Base-by-base conservation (phyloP, 2,888 invertebrate species). In the Sphaeridia pumilis region DNA sequence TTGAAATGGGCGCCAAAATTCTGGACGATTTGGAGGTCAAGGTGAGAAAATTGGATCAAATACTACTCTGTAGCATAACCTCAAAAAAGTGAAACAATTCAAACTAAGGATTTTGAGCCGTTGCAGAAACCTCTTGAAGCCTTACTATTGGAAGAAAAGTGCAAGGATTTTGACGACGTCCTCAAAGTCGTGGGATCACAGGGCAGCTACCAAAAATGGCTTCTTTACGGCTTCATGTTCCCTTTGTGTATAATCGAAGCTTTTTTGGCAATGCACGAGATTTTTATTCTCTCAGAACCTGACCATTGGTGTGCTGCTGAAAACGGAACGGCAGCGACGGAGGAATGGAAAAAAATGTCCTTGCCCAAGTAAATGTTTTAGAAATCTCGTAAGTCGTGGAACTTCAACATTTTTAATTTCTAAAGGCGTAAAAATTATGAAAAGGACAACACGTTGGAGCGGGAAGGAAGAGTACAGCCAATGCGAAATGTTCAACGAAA, bases 291-390 rank as follows among this genome's bases (percentile, higher is more conserved):
- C 5, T 46, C 24, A 4, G 34, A 26, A 12, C 46, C 46, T 3
- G 34, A 46, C 21, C 46, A 46, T 46, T 46, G 46, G 46, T 46
- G 46, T 26, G 31, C 27, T n/a, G 21, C 31, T 14, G 34, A 31
- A 4, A 35, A 31, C 20, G 31, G 24, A 22, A 14, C 41, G 7
- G 12, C 7, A 21, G 20, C 12, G n/a, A 46, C 35, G 7, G 21
- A 31, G 20, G 34, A 3, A 7, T 46, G 46, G 46, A 46, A 46
- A 22, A 46, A 46, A 10, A 10, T 34, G 2, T 31, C 46, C 24
- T 17, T 46, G 34, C 46, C 46, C 4, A 7, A 25, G 28, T 46
- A 27, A 46, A 7, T 46, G 4, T 7, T 31, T 31, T 31, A 10
- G 31, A 31, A 31, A 14, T 14, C 14, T 31, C 10, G 7, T 31